Conservation (phyloP, 2,797 vertebrate species). For the Rachycentron canadum region DNA sequence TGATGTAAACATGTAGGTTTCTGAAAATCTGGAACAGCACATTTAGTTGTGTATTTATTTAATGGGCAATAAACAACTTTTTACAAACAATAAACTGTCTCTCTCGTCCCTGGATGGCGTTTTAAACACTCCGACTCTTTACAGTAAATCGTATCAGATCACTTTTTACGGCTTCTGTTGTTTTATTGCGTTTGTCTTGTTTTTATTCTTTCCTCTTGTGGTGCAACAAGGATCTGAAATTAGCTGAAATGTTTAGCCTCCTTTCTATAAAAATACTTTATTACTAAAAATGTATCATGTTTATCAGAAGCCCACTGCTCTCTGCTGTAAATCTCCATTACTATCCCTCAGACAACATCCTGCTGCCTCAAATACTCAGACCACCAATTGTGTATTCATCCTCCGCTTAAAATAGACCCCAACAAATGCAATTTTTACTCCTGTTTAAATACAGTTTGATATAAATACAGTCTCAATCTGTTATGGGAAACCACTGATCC, state of each 20-base stretch:
- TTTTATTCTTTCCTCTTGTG: background rate
- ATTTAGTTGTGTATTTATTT: background rate
- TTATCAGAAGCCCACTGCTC: too few species aligned
- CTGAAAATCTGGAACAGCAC: too few species aligned
- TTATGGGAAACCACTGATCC: too few species aligned
- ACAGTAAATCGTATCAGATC: background rate
- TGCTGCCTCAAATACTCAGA: background rate
- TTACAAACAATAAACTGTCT: background rate
- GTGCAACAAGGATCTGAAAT: background rate
- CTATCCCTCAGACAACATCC: background rate
- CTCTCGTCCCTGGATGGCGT: background rate
- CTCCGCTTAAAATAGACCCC: background rate
- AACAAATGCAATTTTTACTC: too few species aligned
- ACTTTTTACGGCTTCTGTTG: background rate
- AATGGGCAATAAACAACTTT: background rate
- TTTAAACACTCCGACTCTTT: background rate
- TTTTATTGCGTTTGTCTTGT: background rate
- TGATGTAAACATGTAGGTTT: background rate
- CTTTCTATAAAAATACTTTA: background rate
- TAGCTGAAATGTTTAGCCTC: background rate
- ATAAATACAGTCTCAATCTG: too few species aligned
- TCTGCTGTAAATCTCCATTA: background rate
- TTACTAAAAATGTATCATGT: too few species aligned
- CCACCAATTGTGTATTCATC: background rate
- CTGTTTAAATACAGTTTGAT: background rate